Evolutionary conservation across 1,140 invertebrate genomes (phyloP), one percentile per base, ranked within the genome.

Genomic region (Drosophila bipectinata): DNA sequence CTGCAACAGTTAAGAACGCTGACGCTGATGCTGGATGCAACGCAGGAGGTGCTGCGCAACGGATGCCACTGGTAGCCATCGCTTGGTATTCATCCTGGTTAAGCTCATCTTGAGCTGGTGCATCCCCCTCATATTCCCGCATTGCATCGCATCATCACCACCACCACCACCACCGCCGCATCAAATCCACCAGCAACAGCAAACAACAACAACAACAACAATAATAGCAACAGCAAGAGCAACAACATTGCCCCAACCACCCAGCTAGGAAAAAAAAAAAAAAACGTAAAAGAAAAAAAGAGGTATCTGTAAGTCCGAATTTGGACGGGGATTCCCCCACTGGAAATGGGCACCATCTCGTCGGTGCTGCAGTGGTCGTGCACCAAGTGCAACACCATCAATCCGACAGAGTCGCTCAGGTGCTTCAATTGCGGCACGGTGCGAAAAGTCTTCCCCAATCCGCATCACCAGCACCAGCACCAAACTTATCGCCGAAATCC

Each of bases 311-410:
- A 18, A 18, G 18, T 18, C 18, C 18, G 18, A 54, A 56, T 79
- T 63, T 63, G 62, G 10, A 57, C 18, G 41, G 60, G 28, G 28
- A 32, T 34, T 34, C 14, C 32, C 28, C 63, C 45, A 18, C 41
- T 69, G 68, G 79, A 97, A 97, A 97, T 97, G 96, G 96, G 96
- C 92, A 96, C 96, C 90, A 97, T 97, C 93, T 96, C 96, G 93
- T 97, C 96, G 90, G 96, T 97, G 92, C 94, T 97, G 90, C 96
- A 97, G 93, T 98, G 97, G 97, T 95, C 96, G 93, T 98, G 97
- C 94, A 94, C 94, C 91, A 94, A 94, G 92, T 98, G 97, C 93
- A 94, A 95, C 92, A 94, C 96, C 92, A 97, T 97, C 92, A 97
- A 97, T 93, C 96, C 96, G 69, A 97, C 95, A 48, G 96, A 97